Percentiles rank a stretch among this genome's conserved stretches.
Evolutionary conservation across 1,140 invertebrate species (phyloP).

Genomic region (Achatina immaculata): DNA sequence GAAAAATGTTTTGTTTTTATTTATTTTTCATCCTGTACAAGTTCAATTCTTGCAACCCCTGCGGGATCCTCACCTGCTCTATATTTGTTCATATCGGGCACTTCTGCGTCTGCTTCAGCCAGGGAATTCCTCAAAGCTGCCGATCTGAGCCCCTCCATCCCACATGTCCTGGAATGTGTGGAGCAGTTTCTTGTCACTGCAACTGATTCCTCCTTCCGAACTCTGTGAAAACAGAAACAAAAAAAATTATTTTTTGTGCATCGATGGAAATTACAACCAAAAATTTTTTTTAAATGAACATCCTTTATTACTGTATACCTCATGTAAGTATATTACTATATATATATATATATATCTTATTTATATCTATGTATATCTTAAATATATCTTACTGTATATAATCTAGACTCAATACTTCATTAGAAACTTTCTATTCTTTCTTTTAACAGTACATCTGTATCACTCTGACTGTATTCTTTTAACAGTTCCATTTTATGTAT

Average conservation of each 20-base stretch:
- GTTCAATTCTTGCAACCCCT: no score
- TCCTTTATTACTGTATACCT: no score
- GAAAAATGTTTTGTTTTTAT: no score
- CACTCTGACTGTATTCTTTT: not conserved
- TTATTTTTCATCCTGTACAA: no score
- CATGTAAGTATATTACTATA: not conserved
- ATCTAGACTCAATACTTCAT: not conserved
- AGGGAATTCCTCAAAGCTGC: not conserved
- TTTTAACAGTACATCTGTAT: not conserved
- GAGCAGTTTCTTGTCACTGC: constrained; percentile 24
- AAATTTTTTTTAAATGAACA: no score
- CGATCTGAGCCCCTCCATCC: not conserved
- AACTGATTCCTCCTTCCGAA: constrained; percentile 2
- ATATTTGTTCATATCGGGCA: not conserved
- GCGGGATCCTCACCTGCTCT: constrained; percentile 2
- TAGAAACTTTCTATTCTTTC: not conserved
- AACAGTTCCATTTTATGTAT: not conserved
- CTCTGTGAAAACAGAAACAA: not conserved
- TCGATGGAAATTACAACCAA: no score
- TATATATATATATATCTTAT: not conserved
- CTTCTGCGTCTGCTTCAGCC: not conserved
- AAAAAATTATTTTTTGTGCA: not conserved
- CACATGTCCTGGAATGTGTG: constrained; percentile 2
- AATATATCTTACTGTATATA: not conserved
- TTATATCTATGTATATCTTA: not conserved